Conservation (phyloP, 2,797 vertebrate species). For the Melopsittacus undulatus region DNA sequence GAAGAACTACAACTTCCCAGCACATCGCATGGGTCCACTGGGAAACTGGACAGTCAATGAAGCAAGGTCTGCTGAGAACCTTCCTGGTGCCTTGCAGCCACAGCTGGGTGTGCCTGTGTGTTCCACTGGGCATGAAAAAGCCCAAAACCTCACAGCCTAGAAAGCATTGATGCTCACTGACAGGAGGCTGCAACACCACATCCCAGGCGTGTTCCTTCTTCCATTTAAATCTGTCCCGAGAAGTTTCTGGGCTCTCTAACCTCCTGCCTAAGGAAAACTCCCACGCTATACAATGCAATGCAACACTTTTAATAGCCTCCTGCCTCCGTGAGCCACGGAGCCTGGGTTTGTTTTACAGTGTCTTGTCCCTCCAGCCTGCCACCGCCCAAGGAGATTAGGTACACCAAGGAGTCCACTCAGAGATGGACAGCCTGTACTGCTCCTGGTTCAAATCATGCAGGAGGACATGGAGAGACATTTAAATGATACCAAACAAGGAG, state of each 20-base stretch:
- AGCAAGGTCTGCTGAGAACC: neutral
- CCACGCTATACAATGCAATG: neutral
- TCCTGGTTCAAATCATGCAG: neutral
- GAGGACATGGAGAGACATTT: neutral
- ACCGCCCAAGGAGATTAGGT: rapidly evolving
- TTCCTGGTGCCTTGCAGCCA: neutral
- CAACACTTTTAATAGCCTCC: neutral
- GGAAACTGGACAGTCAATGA: neutral
- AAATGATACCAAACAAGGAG: neutral
- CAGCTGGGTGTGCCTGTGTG: rapidly evolving
- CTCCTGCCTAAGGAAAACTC: slow-evolving; percentile 38
- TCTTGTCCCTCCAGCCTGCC: neutral
- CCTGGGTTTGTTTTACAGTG: neutral
- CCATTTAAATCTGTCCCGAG: neutral
- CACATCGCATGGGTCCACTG: rapidly evolving
- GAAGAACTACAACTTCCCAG: neutral
- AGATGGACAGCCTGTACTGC: neutral
- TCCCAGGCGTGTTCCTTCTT: neutral
- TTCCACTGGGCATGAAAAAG: neutral
- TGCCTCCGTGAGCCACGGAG: neutral
- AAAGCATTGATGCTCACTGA: neutral
- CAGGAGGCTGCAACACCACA: neutral
- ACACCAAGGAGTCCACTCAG: neutral
- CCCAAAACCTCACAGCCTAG: neutral
- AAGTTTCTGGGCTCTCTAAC: neutral